These are phyloP conservation scores for Eupithecia dodoneata DNA, from an alignment of 2,888 invertebrate genomes.

Conservation along the genomic window DNA sequence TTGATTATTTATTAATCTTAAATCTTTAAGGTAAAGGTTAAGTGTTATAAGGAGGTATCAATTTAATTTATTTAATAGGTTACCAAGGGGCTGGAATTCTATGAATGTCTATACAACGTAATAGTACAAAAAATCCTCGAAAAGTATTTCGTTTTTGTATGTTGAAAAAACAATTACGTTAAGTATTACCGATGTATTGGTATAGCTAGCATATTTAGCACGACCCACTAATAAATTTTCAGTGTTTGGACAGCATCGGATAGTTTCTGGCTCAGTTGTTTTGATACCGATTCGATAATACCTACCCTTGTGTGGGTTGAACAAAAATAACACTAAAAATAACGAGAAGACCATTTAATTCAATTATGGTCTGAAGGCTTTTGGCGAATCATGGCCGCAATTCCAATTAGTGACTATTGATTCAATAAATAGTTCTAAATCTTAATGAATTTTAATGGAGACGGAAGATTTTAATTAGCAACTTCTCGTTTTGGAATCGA, in stretches of 20 bases:
- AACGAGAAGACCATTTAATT: conserved; percentile 9
- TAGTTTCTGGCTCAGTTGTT: neutral
- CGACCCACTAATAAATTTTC: conserved; percentile 5
- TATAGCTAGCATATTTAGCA: neutral
- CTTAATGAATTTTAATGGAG: neutral
- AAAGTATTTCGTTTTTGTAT: neutral
- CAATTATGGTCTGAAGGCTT: neutral
- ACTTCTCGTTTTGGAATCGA: neutral
- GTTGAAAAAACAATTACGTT: neutral
- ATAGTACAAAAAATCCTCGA: neutral
- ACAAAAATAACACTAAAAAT: neutral
- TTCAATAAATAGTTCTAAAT: neutral
- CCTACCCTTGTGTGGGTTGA: neutral
- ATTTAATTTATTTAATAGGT: neutral
- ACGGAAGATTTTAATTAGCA: neutral
- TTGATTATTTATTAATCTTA: too few species aligned
- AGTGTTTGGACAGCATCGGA: neutral
- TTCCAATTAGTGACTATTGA: neutral
- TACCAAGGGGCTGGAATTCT: neutral
- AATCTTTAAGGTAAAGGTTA: too few species aligned
- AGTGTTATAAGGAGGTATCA: neutral
- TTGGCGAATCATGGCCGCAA: neutral
- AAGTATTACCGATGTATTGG: neutral
- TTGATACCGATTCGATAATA: neutral
- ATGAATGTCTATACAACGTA: neutral